Base-by-base conservation (phyloP, 2,113 vertebrate genomes). In the Hepsetus odoe region DNA sequence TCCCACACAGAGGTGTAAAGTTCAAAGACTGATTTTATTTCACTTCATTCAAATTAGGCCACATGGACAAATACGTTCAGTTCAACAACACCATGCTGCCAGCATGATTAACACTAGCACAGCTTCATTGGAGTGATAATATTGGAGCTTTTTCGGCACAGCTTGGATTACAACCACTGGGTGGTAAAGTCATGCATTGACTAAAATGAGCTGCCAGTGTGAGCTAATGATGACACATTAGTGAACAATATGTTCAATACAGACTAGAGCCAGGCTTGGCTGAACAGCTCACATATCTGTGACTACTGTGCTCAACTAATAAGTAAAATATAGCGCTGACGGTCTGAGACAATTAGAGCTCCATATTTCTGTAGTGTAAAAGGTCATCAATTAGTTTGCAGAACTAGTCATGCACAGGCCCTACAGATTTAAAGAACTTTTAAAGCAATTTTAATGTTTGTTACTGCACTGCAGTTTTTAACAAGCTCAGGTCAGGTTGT, bases 241-340 rank as follows among this genome's bases (percentile, higher is more conserved):
- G n/a, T 35, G 68, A 64, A 65, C 44, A 76, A 30, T 71, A 22
- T 51, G 5, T 61, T 75, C 74, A 40, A 72, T 42, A 68, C 14
- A n/a, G 55, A 33, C 46, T 22, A 46, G 11, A 46, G 35, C 30
- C 79, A 69, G 32, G 53, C 35, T 28, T 35, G 51, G 80, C 67
- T 51, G 49, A 26, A 55, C 46, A 8, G 76, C 62, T 61, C 14
- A 32, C 5, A 74, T 76, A 72, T 76, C 53, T 77, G 67, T 55
- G 22, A 24, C 71, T 81, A 9, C 35, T 38, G 77, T 55, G 73
- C 18, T 74, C 26, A 49, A 76, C 53, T 77, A 49, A 79, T 30
- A 65, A 62, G 67, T 32, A 49, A 62, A 22, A 72, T 42, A 78
- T 56, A 30, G 38, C 79, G 35, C 68, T n/a, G 28, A n/a, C 42